Evolutionary conservation across 1,140 invertebrate species (phyloP).

Genomic region (Zaprionus nigranus): DNA sequence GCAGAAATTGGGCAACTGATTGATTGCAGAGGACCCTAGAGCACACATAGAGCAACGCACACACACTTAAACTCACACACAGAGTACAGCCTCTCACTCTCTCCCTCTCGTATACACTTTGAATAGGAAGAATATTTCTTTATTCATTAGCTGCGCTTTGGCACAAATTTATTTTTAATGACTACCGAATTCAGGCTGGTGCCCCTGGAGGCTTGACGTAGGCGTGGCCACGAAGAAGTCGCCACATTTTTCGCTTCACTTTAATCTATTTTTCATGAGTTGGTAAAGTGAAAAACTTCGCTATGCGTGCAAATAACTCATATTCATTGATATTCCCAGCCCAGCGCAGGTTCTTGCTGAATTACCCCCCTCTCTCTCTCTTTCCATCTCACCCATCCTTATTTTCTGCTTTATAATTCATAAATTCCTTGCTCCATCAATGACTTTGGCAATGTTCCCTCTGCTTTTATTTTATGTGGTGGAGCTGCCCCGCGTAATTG

Average conservation of each 20-base stretch:
- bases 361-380: neutral
- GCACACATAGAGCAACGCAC: constrained; percentile 10
- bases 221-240: neutral
- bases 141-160: constrained; percentile 80
- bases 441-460: constrained; percentile 72
- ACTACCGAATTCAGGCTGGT: constrained; percentile 31
- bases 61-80: constrained; percentile 2
- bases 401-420: constrained; percentile 64
- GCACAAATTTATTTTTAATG: constrained; percentile 81
- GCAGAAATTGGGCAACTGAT: constrained; percentile 48
- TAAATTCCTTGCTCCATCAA: constrained; percentile 66
- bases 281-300: constrained; percentile 74
- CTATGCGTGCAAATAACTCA: constrained; percentile 78
- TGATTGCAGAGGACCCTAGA: constrained; percentile 38
- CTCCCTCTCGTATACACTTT: neutral
- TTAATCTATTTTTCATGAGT: constrained; percentile 83
- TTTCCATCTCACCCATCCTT: neutral
- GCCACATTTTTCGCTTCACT: constrained; percentile 49
- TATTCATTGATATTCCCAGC: constrained; percentile 74
- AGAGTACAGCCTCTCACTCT: neutral
- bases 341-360: neutral
- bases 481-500: constrained; percentile 59
- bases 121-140: constrained; percentile 59
- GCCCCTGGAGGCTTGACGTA: neutral
- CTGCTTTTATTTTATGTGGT: constrained; percentile 36